phyloP scores from a whole-genome alignment of 2,888 invertebrate genomes.

The Cancer borealis region DNA sequence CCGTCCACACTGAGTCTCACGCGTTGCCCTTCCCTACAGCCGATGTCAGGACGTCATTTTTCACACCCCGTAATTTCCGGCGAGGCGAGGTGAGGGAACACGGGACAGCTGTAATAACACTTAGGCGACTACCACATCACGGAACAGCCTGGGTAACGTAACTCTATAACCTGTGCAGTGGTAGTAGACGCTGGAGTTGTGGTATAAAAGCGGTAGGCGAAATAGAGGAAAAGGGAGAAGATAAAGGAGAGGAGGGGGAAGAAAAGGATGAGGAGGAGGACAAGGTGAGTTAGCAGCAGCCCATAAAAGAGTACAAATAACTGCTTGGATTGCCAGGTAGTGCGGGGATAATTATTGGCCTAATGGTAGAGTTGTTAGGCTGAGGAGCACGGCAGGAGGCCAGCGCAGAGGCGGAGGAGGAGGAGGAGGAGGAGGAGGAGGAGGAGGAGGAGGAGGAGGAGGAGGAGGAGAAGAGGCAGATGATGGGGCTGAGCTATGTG shows the following conservation, averaged over 20 bases:
- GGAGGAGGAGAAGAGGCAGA: neutral
- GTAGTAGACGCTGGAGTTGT: neutral
- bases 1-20: neutral
- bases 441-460: neutral
- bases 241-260: neutral
- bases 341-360: neutral
- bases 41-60: constrained; percentile 38
- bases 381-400: constrained; percentile 4
- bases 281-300: constrained; percentile 28
- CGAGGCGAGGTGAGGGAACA: neutral
- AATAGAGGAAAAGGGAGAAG: neutral
- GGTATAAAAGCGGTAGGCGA: neutral
- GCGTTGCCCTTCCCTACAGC: neutral
- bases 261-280: constrained; percentile 23
- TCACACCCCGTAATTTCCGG: constrained; percentile 35
- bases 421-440: too few species aligned
- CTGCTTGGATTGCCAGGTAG: constrained; percentile 41
- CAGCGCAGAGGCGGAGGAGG: neutral
- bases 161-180: neutral
- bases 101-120: neutral
- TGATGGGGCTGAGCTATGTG: neutral
- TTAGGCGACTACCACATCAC: neutral
- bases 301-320: constrained; percentile 27
- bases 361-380: constrained; percentile 40
- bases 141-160: neutral